Percentiles rank a stretch among this genome's conserved stretches.
Evolutionary conservation across 37 sponge, comb jelly and placozoan genomes (phyloP).

Genomic region (Hormiphora californensis): DNA sequence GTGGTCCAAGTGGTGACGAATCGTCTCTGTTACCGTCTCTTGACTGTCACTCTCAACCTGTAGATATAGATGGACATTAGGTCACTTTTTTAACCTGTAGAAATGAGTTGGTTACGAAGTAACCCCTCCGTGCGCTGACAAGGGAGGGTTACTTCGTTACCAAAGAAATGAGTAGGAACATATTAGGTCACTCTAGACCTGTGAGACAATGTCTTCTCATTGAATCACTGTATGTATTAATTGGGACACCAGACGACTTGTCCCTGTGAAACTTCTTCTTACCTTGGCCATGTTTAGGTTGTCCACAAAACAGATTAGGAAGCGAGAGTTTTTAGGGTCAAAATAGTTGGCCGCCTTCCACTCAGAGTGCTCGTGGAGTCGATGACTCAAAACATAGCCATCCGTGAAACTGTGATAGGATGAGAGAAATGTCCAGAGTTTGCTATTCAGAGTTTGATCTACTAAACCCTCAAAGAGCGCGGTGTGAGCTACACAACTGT

Average conservation of each 20-base stretch:
- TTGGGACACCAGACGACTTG: no score
- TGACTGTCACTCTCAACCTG: slow-evolving; percentile 27
- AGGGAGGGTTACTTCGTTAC: no score
- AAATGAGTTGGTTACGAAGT: no score
- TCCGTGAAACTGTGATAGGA: slow-evolving; percentile 21
- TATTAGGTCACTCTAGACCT: no score
- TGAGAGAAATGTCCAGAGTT: neutral
- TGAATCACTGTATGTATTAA: no score
- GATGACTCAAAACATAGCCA: slow-evolving; percentile 33
- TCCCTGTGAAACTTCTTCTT: no score
- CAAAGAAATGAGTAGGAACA: no score
- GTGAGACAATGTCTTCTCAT: no score
- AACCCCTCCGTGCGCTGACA: no score
- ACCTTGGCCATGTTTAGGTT: slow-evolving; percentile 56
- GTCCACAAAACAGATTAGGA: slow-evolving; percentile 40
- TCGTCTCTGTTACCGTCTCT: slow-evolving; percentile 29
- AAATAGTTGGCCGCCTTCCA: slow-evolving; percentile 53
- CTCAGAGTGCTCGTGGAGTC: slow-evolving; percentile 30
- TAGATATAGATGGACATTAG: neutral
- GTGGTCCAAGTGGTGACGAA: slow-evolving; percentile 44
- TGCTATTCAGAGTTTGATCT: neutral
- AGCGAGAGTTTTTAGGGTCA: slow-evolving; percentile 40
- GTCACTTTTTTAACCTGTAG: no score
- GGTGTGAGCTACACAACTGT: neutral
- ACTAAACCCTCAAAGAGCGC: neutral